Evolutionary conservation across 2,888 invertebrate genomes (phyloP).

Genomic region (Hirtodrosophila trivittata): DNA sequence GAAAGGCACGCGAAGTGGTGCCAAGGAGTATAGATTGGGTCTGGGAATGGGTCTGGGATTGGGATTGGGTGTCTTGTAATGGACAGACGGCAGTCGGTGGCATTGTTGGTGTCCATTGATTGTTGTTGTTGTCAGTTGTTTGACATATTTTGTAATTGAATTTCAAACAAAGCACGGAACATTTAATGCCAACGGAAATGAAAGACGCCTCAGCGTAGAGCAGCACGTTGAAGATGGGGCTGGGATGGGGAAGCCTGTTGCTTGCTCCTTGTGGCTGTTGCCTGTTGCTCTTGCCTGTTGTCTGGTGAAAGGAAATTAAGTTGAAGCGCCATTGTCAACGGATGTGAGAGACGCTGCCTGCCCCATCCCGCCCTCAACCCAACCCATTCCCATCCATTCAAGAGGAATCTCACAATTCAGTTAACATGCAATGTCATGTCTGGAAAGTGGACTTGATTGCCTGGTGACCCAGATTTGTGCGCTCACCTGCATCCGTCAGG

Average conservation of each 20-base stretch:
- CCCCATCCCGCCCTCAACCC: not conserved
- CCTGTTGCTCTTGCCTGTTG: constrained; percentile 25
- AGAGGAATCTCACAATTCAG: too few species aligned
- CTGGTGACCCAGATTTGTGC: constrained; percentile 48
- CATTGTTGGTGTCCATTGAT: too few species aligned
- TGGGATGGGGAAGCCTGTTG: constrained; percentile 30
- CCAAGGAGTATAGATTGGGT: too few species aligned
- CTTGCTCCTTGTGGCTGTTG: constrained; percentile 23
- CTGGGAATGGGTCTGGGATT: not conserved
- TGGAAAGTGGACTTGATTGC: constrained; percentile 42
- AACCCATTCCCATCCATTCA: not conserved
- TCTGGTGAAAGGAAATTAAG: constrained; percentile 52
- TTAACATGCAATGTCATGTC: constrained; percentile 14
- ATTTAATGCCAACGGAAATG: constrained; percentile 43
- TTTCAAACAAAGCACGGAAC: constrained; percentile 50
- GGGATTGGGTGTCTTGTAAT: not conserved
- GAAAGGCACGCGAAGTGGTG: too few species aligned
- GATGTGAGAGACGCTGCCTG: constrained; percentile 7
- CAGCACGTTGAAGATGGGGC: not conserved
- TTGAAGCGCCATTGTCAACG: constrained; percentile 33
- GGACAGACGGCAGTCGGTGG: constrained; percentile 26
- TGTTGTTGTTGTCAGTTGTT: constrained; percentile 46
- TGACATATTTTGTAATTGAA: constrained; percentile 80
- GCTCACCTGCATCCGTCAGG: constrained; percentile 53
- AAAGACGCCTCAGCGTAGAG: constrained; percentile 26